These are phyloP conservation scores for Calephelis nemesis DNA, from an alignment of 1,140 invertebrate genomes.

Conservation along the genomic window DNA sequence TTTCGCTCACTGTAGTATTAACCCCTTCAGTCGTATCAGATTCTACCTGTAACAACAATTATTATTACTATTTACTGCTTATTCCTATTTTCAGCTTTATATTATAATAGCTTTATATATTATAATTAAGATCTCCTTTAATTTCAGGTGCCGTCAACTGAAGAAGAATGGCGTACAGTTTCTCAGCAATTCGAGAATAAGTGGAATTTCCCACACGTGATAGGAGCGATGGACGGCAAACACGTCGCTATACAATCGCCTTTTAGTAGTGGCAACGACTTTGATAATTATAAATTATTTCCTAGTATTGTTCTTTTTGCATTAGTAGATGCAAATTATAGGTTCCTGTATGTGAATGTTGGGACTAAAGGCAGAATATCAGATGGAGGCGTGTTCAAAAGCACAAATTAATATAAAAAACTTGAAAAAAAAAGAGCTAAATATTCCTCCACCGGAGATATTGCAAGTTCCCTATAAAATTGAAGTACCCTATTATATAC, in stretches of 20 bases:
- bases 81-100: conserved; percentile 29
- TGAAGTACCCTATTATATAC: conserved; percentile 35
- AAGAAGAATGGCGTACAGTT: conserved; percentile 28
- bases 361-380: conserved; percentile 40
- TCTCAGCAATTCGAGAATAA: conserved; percentile 24
- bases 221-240: conserved; percentile 29
- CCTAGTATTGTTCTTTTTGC: conserved; percentile 47
- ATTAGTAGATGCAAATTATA: conserved; percentile 16
- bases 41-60: conserved; percentile 25
- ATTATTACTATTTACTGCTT: conserved; percentile 25
- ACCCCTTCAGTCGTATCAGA: conserved; percentile 30
- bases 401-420: conserved; percentile 32
- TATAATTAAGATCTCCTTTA: conserved; percentile 22
- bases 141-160: conserved; percentile 25
- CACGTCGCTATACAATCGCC: conserved; percentile 28
- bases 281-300: conserved; percentile 69
- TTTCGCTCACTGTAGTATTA: conserved; percentile 25
- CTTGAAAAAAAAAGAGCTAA: conserved; percentile 33
- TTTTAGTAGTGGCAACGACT: conserved; percentile 49
- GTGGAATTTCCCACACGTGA: conserved; percentile 26
- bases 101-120: too few relatives aligned
- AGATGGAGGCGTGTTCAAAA: conserved; percentile 46
- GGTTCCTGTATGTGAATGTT: conserved; percentile 6
- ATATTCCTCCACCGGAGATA: conserved; percentile 26
- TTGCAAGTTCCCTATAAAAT: conserved; percentile 32